Evolutionary conservation across 2,888 invertebrate genomes (phyloP).

Genomic region (Drosophila neotestacea): DNA sequence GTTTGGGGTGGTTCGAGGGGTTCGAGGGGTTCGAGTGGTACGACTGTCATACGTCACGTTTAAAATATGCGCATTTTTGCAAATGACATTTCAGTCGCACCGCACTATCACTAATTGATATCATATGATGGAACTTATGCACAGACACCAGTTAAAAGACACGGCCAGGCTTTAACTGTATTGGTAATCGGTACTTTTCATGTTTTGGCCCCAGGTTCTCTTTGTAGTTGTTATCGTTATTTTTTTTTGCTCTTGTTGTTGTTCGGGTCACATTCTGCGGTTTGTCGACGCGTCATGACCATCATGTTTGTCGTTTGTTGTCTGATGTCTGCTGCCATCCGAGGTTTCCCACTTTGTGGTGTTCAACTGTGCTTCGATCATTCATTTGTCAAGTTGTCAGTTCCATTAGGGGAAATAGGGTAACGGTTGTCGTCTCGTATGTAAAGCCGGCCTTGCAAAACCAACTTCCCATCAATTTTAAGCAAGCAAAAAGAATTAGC

Average conservation of each 20-base stretch:
- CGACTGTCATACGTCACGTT: conserved; percentile 65
- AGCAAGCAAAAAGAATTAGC: background rate
- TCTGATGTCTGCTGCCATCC: conserved; percentile 38
- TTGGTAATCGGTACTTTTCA: conserved; percentile 70
- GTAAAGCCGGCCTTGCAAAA: conserved; percentile 13
- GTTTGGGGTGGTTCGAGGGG: background rate
- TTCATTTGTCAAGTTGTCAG: conserved; percentile 78
- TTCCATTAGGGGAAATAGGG: conserved; percentile 2
- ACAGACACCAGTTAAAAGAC: conserved; percentile 53
- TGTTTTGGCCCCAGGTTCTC: conserved; percentile 40
- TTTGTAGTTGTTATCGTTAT: conserved; percentile 11
- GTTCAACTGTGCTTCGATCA: conserved; percentile 57
- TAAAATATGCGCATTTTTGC: conserved; percentile 80
- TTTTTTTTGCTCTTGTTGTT: conserved; percentile 17
- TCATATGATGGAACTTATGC: conserved; percentile 80
- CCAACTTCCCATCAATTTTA: conserved; percentile 12
- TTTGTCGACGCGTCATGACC: conserved; percentile 71
- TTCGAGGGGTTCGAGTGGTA: conserved; percentile 6
- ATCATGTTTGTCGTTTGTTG: conserved; percentile 31
- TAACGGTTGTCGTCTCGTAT: conserved; percentile 3
- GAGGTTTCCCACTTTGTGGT: conserved; percentile 63
- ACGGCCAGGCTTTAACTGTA: conserved; percentile 27
- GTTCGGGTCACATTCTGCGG: conserved; percentile 58
- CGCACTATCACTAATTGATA: conserved; percentile 80
- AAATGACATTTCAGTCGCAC: conserved; percentile 80